Base-by-base conservation (phyloP, 2,797 vertebrate species). In the Diplodus puntazzo region DNA sequence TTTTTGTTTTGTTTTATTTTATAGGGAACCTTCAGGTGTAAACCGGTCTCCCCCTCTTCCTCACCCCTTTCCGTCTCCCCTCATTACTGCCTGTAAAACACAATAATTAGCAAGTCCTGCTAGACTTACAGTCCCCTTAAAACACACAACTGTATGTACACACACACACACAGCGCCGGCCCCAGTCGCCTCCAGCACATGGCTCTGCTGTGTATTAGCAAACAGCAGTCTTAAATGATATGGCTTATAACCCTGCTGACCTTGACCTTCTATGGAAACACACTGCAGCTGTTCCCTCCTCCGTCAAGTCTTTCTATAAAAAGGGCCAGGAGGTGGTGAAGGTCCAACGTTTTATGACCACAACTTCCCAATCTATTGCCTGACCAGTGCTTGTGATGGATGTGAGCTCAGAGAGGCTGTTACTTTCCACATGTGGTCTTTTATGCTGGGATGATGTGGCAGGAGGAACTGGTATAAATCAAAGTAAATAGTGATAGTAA, bases 1-100 rank as follows among this genome's bases (percentile, higher is more conserved):
- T 73, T 39, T 39, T 39, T 39, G 39, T 59, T 73, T 69, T 69
- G 63, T 69, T 75, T 78, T 34, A 14, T 69, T 92, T 90, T 83
- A 88, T 49, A 79, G 66, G 79, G 39, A 87, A 90, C 84, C 88
- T 91, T 89, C 79, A 90, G 87, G 92, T 94, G 86, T 83, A 81
- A 92, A 90, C 78, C 68, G 53, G 55, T 63, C 59, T 7, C 84
- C 54, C 76, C 75, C 65, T 61, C 74, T 55, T 48, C 67, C 63
- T 80, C 60, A 27, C 58, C 73, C 55, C 23, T n/a, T 61, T 68
- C 75, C 76, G 71, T 79, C 80, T 80, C 67, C 77, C 83, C 79
- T 84, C 78, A 83, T 89, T 84, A 86, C 77, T 63, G 85, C 88
- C 82, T 77, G 76, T 92, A 86, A 93, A 92, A 89, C 64, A 64